These are phyloP conservation scores for Pocota personata DNA, from an alignment of 2,888 invertebrate genomes.

Conservation along the genomic window DNA sequence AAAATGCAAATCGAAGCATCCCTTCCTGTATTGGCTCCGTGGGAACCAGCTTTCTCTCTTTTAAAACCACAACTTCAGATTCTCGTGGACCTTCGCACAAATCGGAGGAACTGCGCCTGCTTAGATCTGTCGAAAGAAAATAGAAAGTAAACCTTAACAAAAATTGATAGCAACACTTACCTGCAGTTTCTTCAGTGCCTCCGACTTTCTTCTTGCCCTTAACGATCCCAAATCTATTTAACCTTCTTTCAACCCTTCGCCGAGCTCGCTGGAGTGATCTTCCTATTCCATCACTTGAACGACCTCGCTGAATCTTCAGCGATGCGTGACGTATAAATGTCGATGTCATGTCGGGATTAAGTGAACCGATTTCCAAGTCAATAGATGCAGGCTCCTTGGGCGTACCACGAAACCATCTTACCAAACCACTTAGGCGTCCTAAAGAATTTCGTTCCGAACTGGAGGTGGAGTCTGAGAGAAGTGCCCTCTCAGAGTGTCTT, in stretches of 20 bases:
- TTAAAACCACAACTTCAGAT: slow-evolving; percentile 93
- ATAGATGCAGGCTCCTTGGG: slow-evolving; percentile 84
- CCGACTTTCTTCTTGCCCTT: slow-evolving; percentile 95
- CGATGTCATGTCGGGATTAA: slow-evolving; percentile 85
- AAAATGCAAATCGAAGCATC: slow-evolving; percentile 93
- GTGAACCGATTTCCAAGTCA: slow-evolving; percentile 84
- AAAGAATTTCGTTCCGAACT: slow-evolving; percentile 82
- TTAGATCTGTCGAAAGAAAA: slow-evolving; percentile 84
- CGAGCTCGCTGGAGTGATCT: slow-evolving; percentile 91
- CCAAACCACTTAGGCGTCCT: slow-evolving; percentile 88
- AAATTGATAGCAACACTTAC: slow-evolving; percentile 87
- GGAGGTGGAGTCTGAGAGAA: slow-evolving; percentile 84
- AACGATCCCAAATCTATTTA: slow-evolving; percentile 91
- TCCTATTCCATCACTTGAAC: slow-evolving; percentile 84
- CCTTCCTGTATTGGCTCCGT: slow-evolving; percentile 92
- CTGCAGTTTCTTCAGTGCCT: slow-evolving; percentile 93
- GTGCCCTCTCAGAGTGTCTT: slow-evolving; percentile 91
- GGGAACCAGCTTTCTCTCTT: slow-evolving; percentile 93
- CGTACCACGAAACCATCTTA: slow-evolving; percentile 86
- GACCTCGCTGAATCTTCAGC: slow-evolving; percentile 81
- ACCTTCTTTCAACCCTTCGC: slow-evolving; percentile 94
- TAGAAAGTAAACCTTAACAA: background rate
- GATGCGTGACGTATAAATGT: slow-evolving; percentile 84
- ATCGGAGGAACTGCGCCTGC: slow-evolving; percentile 92
- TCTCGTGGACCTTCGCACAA: slow-evolving; percentile 91